These are phyloP conservation scores for Bugula neritina DNA, from an alignment of 2,888 invertebrate genomes.

Conservation along the genomic window DNA sequence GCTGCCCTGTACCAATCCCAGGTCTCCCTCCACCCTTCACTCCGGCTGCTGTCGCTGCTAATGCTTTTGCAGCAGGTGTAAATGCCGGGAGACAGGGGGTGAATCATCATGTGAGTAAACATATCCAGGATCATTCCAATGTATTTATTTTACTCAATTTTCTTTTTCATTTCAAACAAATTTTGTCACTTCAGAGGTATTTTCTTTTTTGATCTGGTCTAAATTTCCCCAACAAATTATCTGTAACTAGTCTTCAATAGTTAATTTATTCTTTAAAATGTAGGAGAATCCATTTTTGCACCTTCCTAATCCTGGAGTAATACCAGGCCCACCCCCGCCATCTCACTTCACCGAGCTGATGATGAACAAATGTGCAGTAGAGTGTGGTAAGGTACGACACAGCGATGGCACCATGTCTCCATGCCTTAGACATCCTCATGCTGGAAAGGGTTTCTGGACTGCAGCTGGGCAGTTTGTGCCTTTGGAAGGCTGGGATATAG, in stretches of 20 bases:
- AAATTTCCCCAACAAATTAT: no score
- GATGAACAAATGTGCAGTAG: constrained; percentile 8
- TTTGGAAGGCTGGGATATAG: constrained; percentile 15
- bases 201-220: no score
- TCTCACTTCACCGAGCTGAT: constrained; percentile 1
- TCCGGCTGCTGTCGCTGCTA: constrained; percentile 17
- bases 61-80: constrained; percentile 22
- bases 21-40: not conserved
- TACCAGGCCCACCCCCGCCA: constrained; percentile 15
- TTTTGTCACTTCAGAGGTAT: no score
- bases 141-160: no score
- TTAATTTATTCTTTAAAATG: not conserved
- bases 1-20: not conserved
- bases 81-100: constrained; percentile 10
- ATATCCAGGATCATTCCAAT: not conserved
- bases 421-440: constrained; percentile 8
- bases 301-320: not conserved
- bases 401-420: constrained; percentile 5
- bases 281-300: constrained; percentile 22
- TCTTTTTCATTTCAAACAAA: no score
- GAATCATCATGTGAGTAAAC: constrained; percentile 20
- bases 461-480: constrained; percentile 19
- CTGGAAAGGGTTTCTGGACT: constrained; percentile 24
- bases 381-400: constrained; percentile 5
- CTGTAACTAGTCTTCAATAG: no score